A percentile compares a stretch with the other conserved stretches of the same genome.
Evolutionary conservation across 2,888 invertebrate genomes (phyloP).

Genomic region (Andrena chrysosceles): DNA sequence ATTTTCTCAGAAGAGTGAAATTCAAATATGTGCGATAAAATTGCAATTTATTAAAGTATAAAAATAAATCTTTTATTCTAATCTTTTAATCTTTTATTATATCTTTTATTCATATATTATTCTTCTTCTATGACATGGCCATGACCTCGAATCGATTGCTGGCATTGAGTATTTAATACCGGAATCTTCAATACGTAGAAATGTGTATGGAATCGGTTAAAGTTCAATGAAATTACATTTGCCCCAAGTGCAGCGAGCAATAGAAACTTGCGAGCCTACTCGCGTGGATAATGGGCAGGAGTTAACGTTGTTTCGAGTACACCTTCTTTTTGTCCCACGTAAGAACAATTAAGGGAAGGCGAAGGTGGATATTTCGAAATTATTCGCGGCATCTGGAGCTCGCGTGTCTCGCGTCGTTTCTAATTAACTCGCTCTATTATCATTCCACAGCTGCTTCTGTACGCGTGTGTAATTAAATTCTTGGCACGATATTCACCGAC

Average conservation of each 20-base stretch:
- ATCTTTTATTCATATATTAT: too few species aligned
- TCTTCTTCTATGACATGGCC: too few species aligned
- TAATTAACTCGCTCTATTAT: constrained; percentile 79
- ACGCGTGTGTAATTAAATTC: constrained; percentile 59
- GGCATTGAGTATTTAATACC: background rate
- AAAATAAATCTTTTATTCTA: too few species aligned
- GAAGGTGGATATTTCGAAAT: constrained; percentile 51
- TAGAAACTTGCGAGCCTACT: constrained; percentile 12
- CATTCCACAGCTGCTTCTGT: constrained; percentile 58
- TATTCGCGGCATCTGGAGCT: constrained; percentile 73
- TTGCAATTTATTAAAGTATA: too few species aligned
- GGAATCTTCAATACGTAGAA: background rate
- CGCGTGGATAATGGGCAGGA: constrained; percentile 31
- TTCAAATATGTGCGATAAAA: too few species aligned
- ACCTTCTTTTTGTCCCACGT: constrained; percentile 13
- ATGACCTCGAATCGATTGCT: too few species aligned
- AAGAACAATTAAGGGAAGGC: constrained; percentile 18
- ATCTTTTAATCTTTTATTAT: too few species aligned
- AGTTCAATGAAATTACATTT: background rate
- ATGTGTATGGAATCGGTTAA: too few species aligned
- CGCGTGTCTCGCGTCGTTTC: constrained; percentile 77
- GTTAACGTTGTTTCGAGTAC: background rate
- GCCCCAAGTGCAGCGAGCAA: background rate
- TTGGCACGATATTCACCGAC: constrained; percentile 38
- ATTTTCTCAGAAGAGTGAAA: too few species aligned